Base-by-base conservation (phyloP, 2,797 vertebrate species). In the Myripristis murdjan region DNA sequence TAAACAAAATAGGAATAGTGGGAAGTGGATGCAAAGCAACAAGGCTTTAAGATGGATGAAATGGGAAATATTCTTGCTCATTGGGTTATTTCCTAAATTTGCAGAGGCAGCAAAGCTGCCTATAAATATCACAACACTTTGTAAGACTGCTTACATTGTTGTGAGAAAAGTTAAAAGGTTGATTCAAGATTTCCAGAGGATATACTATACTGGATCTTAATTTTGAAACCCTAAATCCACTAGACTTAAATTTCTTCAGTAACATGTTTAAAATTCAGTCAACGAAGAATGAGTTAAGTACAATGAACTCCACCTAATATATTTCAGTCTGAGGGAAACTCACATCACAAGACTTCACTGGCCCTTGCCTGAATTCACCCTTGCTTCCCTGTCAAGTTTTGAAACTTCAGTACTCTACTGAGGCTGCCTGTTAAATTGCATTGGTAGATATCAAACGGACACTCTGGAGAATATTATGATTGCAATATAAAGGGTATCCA, bases 371-470 rank as follows among this genome's bases (percentile, higher is more conserved):
- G 10, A 55, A 55, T 26, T 55, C 39, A 43, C 28, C 35, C 6
- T 41, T 39, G 35, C 22, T 44, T 24, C 23, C n/a, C 15, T 7
- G 9, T 23, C 55, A 41, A 35, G 53, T 33, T 33, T 33, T n/a
- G 5, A 15, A 41, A 41, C 2, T 8, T 23, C 26, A 44, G 37
- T 16, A 43, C 9, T 44, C 39, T 26, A 26, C 23, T 16, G 55
- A 23, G 35, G 31, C 51, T 59, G 39, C 39, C 56, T 59, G 56
- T 57, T 39, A 59, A 59, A 44, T 23, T 44, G 23, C 22, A 59
- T 8, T 11, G 43, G 11, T 15, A 39, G 20, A 15, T 39, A 57
- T 39, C 20, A 41, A 57, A 15, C 9, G 20, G 18, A 24, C 5
- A 39, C 23, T 39, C 35, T 57, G 37, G 55, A 59, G 56, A 44